Evolutionary conservation across 2,113 vertebrate species (phyloP).

Genomic region (Lampris megalopsis): DNA sequence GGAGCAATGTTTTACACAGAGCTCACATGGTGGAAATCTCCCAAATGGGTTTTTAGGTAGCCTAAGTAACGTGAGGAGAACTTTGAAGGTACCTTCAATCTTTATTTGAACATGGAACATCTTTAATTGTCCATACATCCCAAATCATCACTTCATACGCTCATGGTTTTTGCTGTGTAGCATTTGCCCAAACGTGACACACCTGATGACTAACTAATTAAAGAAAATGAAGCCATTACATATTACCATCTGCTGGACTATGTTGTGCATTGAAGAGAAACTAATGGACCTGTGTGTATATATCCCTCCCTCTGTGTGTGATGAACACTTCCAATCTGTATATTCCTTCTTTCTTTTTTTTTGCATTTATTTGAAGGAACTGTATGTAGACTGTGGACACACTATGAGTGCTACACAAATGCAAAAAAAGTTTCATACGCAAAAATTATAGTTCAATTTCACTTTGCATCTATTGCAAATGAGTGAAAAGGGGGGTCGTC

Average conservation of each 20-base stretch:
- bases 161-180: neutral
- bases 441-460: no score
- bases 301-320: conserved; percentile 3
- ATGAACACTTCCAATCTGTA: neutral
- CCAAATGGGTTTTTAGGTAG: neutral
- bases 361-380: neutral
- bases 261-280: conserved; percentile 17
- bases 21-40: conserved; percentile 24
- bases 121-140: no score
- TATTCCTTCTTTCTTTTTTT: neutral
- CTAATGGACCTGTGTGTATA: conserved; percentile 14
- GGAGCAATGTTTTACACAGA: conserved; percentile 52
- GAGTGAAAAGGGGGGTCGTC: no score
- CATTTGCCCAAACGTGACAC: neutral
- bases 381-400: neutral
- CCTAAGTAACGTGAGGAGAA: no score
- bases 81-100: no score
- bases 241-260: neutral
- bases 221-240: conserved; percentile 13
- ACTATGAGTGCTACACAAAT: neutral
- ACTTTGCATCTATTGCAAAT: no score
- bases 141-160: no score
- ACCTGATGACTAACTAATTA: conserved; percentile 7
- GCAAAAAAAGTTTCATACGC: no score
- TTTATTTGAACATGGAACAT: no score